Evolutionary conservation across 2,888 invertebrate genomes (phyloP).

Genomic region (Petrolisthes manimaculis): DNA sequence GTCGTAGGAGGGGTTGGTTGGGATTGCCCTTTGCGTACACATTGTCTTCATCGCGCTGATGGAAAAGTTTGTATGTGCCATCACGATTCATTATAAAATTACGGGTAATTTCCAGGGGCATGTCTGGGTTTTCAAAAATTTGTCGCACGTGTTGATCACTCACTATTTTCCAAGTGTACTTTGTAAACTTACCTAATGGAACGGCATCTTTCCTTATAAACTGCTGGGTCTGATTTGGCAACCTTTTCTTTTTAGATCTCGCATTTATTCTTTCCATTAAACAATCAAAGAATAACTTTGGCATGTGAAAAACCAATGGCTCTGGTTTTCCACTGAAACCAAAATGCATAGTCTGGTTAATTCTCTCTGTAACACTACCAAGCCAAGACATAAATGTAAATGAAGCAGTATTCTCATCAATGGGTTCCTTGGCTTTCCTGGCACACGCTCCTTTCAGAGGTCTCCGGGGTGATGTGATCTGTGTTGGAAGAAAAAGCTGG

Average conservation of each 20-base stretch:
- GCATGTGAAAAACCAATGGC: constrained; percentile 79
- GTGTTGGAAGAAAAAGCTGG: constrained; percentile 13
- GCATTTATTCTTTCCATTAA: constrained; percentile 80
- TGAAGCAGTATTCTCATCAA: constrained; percentile 69
- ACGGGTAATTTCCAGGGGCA: constrained; percentile 77
- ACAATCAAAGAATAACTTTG: constrained; percentile 80
- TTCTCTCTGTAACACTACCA: constrained; percentile 81
- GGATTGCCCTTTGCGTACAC: constrained; percentile 70
- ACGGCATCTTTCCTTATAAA: constrained; percentile 76
- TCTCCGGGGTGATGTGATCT: constrained; percentile 44
- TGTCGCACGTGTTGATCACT: constrained; percentile 80
- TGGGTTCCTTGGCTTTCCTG: constrained; percentile 57
- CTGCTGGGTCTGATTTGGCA: constrained; percentile 77
- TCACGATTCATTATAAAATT: constrained; percentile 68
- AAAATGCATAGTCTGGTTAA: constrained; percentile 82
- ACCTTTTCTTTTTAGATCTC: constrained; percentile 76
- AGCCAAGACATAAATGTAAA: constrained; percentile 80
- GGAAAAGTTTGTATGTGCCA: constrained; percentile 65
- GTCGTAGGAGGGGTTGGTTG: constrained; percentile 72
- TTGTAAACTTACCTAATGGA: constrained; percentile 78
- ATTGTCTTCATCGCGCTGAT: constrained; percentile 70
- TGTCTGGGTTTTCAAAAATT: constrained; percentile 79
- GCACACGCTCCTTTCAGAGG: constrained; percentile 47
- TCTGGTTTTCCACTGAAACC: constrained; percentile 78
- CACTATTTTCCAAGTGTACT: constrained; percentile 81